A percentile compares a stretch with the other conserved stretches of the same genome.
These are phyloP conservation scores for Elaphurus davidianus DNA, from an alignment of 2,113 vertebrate genomes.

Conservation along the genomic window DNA sequence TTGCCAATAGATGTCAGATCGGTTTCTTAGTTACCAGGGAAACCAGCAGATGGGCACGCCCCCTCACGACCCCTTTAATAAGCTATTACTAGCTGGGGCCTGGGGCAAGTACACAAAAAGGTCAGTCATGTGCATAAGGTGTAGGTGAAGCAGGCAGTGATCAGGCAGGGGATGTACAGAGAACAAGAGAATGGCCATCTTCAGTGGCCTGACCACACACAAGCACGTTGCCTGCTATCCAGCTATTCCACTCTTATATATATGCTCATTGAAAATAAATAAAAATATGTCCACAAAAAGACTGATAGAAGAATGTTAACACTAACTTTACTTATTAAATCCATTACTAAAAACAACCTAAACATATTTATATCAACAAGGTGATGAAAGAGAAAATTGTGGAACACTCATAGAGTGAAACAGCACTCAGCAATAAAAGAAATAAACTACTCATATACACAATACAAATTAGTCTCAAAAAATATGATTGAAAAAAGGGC, in stretches of 20 bases:
- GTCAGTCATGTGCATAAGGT: accelerated
- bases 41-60: background rate
- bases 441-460: background rate
- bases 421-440: background rate
- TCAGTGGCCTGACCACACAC: background rate
- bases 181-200: background rate
- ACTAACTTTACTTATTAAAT: background rate
- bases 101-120: background rate
- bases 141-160: background rate
- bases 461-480: background rate
- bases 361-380: background rate
- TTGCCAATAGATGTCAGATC: background rate
- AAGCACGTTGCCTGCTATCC: background rate
- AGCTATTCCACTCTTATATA: background rate
- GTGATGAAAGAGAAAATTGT: background rate
- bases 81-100: background rate
- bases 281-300: background rate
- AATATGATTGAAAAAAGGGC: background rate
- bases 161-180: background rate
- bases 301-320: background rate
- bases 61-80: background rate
- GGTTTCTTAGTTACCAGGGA: background rate
- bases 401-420: background rate
- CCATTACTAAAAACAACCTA: background rate
- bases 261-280: background rate